Percentiles rank a stretch among this genome's conserved stretches.
Evolutionary conservation across 2,113 vertebrate genomes (phyloP).

Genomic region (Benitochromis conjunctus): DNA sequence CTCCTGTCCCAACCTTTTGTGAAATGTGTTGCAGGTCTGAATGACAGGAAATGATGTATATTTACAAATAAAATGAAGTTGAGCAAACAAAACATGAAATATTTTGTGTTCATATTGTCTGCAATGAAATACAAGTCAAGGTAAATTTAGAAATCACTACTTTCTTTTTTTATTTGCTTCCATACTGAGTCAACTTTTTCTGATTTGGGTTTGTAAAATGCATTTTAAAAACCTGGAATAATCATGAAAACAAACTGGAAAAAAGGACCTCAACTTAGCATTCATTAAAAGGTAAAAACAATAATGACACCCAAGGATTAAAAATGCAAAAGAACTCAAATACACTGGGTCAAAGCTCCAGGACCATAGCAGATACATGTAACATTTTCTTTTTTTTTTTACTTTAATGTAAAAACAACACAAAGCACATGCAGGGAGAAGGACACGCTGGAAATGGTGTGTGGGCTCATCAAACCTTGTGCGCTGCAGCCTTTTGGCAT

Average conservation of each 20-base stretch:
- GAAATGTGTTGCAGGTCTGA: too few relatives aligned
- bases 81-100: too few relatives aligned
- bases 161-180: too few relatives aligned
- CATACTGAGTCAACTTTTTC: too few relatives aligned
- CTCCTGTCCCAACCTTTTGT: too few relatives aligned
- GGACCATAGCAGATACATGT: not conserved
- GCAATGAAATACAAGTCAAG: too few relatives aligned
- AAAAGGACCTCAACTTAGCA: accelerated
- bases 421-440: not conserved
- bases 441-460: not conserved
- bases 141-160: too few relatives aligned
- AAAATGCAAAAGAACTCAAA: not conserved
- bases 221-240: not conserved
- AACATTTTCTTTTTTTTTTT: not conserved
- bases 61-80: too few relatives aligned
- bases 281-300: not conserved
- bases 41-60: too few relatives aligned
- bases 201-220: not conserved
- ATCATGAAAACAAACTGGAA: not conserved
- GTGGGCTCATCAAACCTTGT: not conserved
- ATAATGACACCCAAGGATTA: not conserved
- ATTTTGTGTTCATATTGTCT: too few relatives aligned
- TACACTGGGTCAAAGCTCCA: not conserved
- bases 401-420: accelerated
- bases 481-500: not conserved